Evolutionary conservation across 2,113 vertebrate species (phyloP).

Genomic region (Dipodomys merriami): DNA sequence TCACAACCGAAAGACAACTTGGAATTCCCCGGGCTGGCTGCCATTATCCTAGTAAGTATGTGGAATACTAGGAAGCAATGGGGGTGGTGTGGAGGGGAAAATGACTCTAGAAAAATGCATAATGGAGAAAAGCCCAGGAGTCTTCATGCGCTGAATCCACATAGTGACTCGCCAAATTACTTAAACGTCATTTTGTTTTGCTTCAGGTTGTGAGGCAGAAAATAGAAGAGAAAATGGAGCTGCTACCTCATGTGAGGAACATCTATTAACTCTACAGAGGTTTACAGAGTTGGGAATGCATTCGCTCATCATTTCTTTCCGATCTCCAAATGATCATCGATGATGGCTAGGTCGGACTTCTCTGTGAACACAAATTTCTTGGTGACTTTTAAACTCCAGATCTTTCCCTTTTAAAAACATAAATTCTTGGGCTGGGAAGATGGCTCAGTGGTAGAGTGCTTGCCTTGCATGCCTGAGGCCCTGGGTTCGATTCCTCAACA

Average conservation of each 20-base stretch:
- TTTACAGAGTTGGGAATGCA: background rate
- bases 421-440: too few species aligned
- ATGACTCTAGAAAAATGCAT: background rate
- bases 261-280: background rate
- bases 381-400: background rate
- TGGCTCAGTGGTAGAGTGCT: too few species aligned
- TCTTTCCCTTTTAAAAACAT: background rate
- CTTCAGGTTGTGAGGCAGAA: conserved; percentile 53
- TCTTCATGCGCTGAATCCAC: conserved; percentile 49
- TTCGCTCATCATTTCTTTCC: background rate
- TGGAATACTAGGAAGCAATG: background rate
- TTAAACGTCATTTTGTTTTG: conserved; percentile 47
- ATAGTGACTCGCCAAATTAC: conserved; percentile 60
- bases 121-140: background rate
- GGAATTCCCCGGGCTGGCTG: background rate
- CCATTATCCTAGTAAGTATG: background rate
- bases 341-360: background rate
- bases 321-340: background rate
- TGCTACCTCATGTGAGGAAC: background rate
- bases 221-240: conserved; percentile 14
- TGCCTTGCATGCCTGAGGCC: too few species aligned
- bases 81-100: too few species aligned
- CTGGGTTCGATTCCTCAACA: too few species aligned
- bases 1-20: background rate
- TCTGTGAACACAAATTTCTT: background rate